These are phyloP conservation scores for Syngnathus floridae DNA, from an alignment of 2,113 vertebrate species.

Conservation along the genomic window DNA sequence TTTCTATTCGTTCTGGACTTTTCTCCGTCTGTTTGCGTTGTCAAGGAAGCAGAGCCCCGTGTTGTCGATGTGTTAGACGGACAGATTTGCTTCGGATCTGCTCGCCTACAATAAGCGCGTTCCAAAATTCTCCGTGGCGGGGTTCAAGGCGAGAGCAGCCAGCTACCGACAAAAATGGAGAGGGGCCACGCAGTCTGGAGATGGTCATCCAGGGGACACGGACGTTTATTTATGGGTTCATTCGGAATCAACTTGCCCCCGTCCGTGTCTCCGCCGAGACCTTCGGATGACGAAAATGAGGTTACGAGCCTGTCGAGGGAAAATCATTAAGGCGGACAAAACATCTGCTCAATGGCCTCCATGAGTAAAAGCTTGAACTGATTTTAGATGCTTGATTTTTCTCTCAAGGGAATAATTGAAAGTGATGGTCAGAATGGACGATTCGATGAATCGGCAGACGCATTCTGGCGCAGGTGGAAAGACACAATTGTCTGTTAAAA, in stretches of 20 bases:
- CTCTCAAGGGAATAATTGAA: neutral
- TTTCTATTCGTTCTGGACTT: conserved; percentile 59
- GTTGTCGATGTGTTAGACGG: conserved; percentile 33
- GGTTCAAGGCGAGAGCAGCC: conserved; percentile 46
- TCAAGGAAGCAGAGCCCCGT: conserved; percentile 59
- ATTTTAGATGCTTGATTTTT: neutral
- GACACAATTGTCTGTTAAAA: conserved; percentile 27
- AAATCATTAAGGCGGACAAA: conserved; percentile 9
- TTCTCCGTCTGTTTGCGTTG: conserved; percentile 58
- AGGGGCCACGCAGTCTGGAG: conserved; percentile 19
- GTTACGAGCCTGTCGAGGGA: conserved; percentile 2
- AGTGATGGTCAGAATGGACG: neutral
- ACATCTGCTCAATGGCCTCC: conserved; percentile 1
- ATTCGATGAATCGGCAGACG: neutral
- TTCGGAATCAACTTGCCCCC: conserved; percentile 6
- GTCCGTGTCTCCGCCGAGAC: neutral
- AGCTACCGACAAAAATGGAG: conserved; percentile 33
- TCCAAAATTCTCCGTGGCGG: conserved; percentile 24
- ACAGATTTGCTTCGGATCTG: neutral
- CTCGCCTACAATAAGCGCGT: conserved; percentile 11
- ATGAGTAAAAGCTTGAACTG: neutral
- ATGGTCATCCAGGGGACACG: conserved; percentile 33
- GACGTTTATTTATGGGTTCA: conserved; percentile 10
- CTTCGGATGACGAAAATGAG: neutral
- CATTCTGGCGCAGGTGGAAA: conserved; percentile 23